Evolutionary conservation across 2,113 vertebrate genomes (phyloP).

Genomic region (Crotalus tigris): DNA sequence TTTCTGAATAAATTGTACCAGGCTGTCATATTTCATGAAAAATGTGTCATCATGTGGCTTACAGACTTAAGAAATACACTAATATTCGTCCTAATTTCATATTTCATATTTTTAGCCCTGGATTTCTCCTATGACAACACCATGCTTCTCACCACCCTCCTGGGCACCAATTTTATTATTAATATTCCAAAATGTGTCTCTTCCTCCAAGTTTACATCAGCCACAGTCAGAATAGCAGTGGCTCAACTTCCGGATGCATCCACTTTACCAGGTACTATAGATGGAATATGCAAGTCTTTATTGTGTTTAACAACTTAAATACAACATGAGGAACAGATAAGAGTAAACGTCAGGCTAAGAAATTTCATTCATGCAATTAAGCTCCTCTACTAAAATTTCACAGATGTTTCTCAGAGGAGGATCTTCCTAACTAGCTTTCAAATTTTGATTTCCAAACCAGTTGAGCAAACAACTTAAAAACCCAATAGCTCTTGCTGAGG

Average conservation of each 20-base stretch:
- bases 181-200: neutral
- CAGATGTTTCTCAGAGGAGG: neutral
- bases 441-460: neutral
- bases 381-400: neutral
- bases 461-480: neutral
- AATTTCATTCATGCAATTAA: neutral
- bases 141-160: neutral
- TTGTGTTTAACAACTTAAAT: neutral
- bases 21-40: neutral
- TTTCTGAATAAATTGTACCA: neutral
- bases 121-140: conserved; percentile 6
- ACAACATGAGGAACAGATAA: neutral
- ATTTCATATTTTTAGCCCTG: neutral
- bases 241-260: neutral
- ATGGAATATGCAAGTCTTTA: neutral
- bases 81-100: neutral
- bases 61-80: neutral
- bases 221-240: neutral
- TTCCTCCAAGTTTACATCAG: neutral
- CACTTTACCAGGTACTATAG: neutral
- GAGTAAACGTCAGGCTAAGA: neutral
- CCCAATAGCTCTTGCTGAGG: neutral
- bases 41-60: neutral
- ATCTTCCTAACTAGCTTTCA: neutral
- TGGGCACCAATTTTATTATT: conserved; percentile 6